Evolutionary conservation across 2,797 vertebrate species (phyloP), one percentile per base, ranked within the genome.

Genomic region (Rhabdophis nuchalis): DNA sequence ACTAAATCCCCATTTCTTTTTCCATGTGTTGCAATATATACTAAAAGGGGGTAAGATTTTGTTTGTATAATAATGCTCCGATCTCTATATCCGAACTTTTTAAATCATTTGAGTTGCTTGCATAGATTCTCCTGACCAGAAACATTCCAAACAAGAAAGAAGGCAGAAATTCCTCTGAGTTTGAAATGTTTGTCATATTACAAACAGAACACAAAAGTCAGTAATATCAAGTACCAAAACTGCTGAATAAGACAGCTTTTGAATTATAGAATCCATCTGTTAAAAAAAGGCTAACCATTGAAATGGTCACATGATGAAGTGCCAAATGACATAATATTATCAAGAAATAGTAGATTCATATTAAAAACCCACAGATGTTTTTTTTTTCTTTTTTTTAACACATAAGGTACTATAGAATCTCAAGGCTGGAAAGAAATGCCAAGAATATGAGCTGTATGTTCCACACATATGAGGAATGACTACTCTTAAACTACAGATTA

Each of bases 251-350:
- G 32, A 16, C 32, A 89, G 32, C 32, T 58, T 41, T 61, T 57
- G 36, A 57, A 92, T 89, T 86, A 89, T 57, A 77, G 91, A 90
- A 77, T 90, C 85, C 58, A 41, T 68, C 86, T 64, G 54, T 92
- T 82, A 46, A 82, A 82, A 92, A 92, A 90, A 92, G 89, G 53
- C 92, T 86, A 90, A 53, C 82, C 50, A 32, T 50, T 86, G 27
- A 90, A 77, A 87, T 58, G 82, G 82, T 90, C 88, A 89, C 86
- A 50, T 90, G 91, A 92, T 54, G 36, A 72, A 29, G 18, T 87
- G 85, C 88, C 85, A 87, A 92, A 92, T 61, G 56, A 58, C 77
- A 92, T 50, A 89, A 89, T 90, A 90, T 92, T 90, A 90, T 57
- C 54, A 41, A 92, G 54, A 77, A 92, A 90, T 90, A 92, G 64